Percentiles rank a stretch among this genome's conserved stretches.
Conservation (phyloP, 2,797 vertebrate genomes). For the Catostomus latipinnis region DNA sequence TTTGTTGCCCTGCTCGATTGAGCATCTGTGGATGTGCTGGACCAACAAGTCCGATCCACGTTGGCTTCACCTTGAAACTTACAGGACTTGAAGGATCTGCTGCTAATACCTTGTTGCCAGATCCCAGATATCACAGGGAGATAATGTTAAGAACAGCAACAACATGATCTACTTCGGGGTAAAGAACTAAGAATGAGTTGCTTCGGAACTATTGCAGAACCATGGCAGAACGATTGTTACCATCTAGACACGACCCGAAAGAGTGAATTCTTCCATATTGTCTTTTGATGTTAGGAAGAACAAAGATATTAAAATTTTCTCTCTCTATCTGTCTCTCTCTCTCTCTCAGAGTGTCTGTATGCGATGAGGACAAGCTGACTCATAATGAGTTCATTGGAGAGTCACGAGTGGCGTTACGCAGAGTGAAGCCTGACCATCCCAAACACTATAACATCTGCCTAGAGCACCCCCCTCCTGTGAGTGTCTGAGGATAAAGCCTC, state of each 20-base stretch:
- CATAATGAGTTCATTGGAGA: conserved; percentile 95
- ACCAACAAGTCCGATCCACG: neutral
- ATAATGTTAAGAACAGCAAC: no score
- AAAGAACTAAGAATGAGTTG: no score
- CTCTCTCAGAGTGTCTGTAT: conserved; percentile 85
- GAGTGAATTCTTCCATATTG: no score
- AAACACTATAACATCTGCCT: conserved; percentile 91
- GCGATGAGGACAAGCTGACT: conserved; percentile 91
- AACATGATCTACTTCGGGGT: no score
- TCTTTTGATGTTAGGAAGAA: no score
- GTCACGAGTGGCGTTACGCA: conserved; percentile 86
- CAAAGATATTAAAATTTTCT: no score
- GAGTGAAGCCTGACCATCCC: conserved; percentile 87
- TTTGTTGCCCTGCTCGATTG: no score
- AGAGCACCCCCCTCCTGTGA: conserved; percentile 87
- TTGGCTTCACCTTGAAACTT: neutral
- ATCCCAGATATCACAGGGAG: neutral
- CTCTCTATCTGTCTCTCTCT: neutral
- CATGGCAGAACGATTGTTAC: no score
- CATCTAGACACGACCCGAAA: no score
- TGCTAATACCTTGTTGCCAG: neutral
- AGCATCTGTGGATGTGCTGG: neutral
- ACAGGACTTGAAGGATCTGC: neutral
- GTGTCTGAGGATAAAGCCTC: conserved; percentile 36
- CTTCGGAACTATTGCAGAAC: no score